Conservation (phyloP, 2,888 invertebrate genomes). For the Drosophila demipolita region DNA sequence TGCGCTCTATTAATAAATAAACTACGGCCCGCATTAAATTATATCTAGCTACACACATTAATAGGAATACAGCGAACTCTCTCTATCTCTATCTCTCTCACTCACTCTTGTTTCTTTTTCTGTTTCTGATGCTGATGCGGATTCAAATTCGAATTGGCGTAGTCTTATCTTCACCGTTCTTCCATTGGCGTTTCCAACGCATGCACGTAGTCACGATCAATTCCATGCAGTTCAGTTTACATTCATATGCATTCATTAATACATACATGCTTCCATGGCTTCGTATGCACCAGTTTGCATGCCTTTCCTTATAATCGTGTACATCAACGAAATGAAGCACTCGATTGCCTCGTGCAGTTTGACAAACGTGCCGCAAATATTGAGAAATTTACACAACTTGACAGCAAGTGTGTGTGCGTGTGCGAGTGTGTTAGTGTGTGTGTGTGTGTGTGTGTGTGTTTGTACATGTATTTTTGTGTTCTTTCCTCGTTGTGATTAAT, state of each 20-base stretch:
- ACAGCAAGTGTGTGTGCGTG: slow-evolving; percentile 1
- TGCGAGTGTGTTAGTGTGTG: slow-evolving; percentile 5
- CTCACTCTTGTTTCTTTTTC: slow-evolving; percentile 12
- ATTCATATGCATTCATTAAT: not conserved
- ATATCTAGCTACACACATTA: slow-evolving; percentile 4
- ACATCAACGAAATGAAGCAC: slow-evolving; percentile 8
- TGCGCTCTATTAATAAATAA: slow-evolving; percentile 31
- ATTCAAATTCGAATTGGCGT: slow-evolving; percentile 30
- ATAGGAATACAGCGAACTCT: not conserved
- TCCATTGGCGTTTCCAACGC: slow-evolving; percentile 69
- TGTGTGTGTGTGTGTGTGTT: slow-evolving; percentile 6
- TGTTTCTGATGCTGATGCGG: slow-evolving; percentile 11
- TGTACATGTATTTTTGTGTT: slow-evolving; percentile 25
- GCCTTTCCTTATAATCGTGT: not conserved
- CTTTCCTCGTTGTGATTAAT: slow-evolving; percentile 63
- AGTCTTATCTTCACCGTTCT: slow-evolving; percentile 30
- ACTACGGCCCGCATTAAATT: slow-evolving; percentile 9
- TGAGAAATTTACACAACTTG: slow-evolving; percentile 57
- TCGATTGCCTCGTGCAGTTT: slow-evolving; percentile 44
- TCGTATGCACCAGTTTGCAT: slow-evolving; percentile 1
- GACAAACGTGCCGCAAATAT: slow-evolving; percentile 66
- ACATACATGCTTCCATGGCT: not conserved
- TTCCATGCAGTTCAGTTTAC: slow-evolving; percentile 38
- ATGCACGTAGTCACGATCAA: slow-evolving; percentile 70
- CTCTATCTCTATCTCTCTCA: slow-evolving; percentile 2